Conservation (phyloP, 2,888 invertebrate species). For the Notocelia uddmanniana region DNA sequence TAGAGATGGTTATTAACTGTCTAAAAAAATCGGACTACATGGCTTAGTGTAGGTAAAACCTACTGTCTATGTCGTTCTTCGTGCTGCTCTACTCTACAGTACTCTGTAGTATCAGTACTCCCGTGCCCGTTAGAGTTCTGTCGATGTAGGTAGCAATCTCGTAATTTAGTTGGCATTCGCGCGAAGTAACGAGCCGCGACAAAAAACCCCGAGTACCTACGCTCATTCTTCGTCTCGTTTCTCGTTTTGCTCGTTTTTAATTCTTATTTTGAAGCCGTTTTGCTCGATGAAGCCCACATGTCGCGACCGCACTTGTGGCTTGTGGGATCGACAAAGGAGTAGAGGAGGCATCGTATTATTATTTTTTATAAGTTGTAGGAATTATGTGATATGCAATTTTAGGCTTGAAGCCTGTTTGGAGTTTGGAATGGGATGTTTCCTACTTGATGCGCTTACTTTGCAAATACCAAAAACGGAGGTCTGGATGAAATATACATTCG, state of each 20-base stretch:
- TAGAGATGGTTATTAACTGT: not conserved
- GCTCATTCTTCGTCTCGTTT: constrained; percentile 55
- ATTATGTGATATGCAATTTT: not conserved
- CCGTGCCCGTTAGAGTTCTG: not conserved
- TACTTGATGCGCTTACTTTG: no score
- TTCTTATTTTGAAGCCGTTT: constrained; percentile 66
- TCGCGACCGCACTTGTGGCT: constrained; percentile 51
- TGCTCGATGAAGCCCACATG: constrained; percentile 72
- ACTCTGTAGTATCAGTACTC: no score
- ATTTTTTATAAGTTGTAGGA: not conserved
- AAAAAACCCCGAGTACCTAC: constrained; percentile 60
- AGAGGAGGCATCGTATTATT: constrained; percentile 23
- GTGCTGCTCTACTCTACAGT: constrained; percentile 12
- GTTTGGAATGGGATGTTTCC: no score
- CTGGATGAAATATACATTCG: no score
- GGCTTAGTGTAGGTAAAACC: no score
- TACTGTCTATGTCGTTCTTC: not conserved
- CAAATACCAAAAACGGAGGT: no score
- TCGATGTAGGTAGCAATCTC: constrained; percentile 42
- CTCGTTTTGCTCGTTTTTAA: constrained; percentile 57
- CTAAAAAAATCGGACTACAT: not conserved
- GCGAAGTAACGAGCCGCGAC: constrained; percentile 71
- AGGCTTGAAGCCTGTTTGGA: not conserved
- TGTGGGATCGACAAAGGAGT: constrained; percentile 17
- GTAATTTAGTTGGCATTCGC: constrained; percentile 49